Percentiles rank a stretch among this genome's conserved stretches.
Conservation (phyloP, 2,888 invertebrate species). For the Eristalinus sepulchralis region DNA sequence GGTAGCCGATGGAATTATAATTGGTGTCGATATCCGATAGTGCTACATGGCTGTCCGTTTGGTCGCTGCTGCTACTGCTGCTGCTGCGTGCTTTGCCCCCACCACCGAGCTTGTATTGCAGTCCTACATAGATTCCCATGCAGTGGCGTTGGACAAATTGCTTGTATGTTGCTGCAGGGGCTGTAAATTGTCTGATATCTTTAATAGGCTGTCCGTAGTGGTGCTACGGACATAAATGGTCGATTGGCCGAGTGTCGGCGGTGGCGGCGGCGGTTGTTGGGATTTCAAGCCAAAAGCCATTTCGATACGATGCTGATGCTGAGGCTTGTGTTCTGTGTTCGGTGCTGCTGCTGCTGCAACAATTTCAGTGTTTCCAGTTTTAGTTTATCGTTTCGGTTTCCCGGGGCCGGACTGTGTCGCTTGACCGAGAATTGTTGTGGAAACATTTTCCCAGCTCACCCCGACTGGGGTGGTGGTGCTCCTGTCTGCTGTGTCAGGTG, state of each 20-base stretch:
- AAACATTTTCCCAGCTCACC: constrained; percentile 36
- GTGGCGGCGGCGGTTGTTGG: constrained; percentile 20
- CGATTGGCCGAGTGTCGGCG: constrained; percentile 1
- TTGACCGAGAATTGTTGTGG: constrained; percentile 55
- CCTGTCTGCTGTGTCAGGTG: constrained; percentile 33
- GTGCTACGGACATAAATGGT: constrained; percentile 64
- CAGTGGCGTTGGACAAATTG: constrained; percentile 66
- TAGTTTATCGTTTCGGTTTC: constrained; percentile 64
- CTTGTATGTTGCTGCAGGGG: constrained; percentile 69
- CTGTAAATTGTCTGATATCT: constrained; percentile 72
- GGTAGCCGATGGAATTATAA: constrained; percentile 62
- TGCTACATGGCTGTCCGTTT: constrained; percentile 58
- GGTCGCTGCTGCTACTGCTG: constrained; percentile 20
- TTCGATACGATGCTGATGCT: constrained; percentile 39
- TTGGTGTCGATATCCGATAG: constrained; percentile 70
- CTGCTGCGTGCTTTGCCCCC: not conserved
- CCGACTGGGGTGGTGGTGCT: not conserved
- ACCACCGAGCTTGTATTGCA: constrained; percentile 36
- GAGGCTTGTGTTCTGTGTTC: not conserved
- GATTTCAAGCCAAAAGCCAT: constrained; percentile 62
- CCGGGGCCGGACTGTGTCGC: constrained; percentile 37
- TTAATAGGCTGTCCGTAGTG: constrained; percentile 70
- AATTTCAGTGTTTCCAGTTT: constrained; percentile 33
- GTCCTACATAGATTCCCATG: constrained; percentile 43
- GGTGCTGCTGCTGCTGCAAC: constrained; percentile 18